Evolutionary conservation across 2,797 vertebrate genomes (phyloP).

Genomic region (Acropternis orthonyx): DNA sequence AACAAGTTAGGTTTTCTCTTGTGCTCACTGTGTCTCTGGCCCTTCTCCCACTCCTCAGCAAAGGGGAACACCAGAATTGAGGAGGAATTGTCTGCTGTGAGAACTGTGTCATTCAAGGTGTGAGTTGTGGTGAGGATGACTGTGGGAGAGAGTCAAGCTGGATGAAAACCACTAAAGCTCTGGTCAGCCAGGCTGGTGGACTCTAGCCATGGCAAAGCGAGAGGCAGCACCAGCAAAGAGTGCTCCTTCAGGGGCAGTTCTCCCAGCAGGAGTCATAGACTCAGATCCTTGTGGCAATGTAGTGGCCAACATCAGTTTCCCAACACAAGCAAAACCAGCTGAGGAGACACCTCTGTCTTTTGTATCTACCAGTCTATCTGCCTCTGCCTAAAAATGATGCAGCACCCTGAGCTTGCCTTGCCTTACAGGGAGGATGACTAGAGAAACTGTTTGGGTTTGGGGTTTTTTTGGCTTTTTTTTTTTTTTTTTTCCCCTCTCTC

Average conservation of each 20-base stretch:
- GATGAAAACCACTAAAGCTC: background rate
- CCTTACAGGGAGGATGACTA: background rate
- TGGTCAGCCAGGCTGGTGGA: background rate
- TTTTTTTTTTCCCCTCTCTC: background rate
- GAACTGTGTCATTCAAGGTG: background rate
- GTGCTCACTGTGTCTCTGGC: background rate
- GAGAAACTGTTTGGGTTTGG: background rate
- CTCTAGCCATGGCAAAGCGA: background rate
- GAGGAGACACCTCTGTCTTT: background rate
- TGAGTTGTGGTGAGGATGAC: background rate
- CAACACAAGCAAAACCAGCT: background rate
- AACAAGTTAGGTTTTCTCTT: background rate
- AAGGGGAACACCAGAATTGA: background rate
- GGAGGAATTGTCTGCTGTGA: background rate
- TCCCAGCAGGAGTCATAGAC: background rate
- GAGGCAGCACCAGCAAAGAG: background rate
- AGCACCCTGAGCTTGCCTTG: background rate
- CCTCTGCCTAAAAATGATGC: background rate
- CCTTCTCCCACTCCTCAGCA: background rate
- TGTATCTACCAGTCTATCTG: background rate
- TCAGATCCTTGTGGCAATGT: background rate
- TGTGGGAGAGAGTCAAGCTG: background rate
- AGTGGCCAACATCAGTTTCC: background rate
- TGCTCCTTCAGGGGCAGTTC: background rate
- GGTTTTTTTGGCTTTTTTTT: too few relatives aligned